Base-by-base conservation (phyloP, 2,888 invertebrate species). In the Meganola albula region DNA sequence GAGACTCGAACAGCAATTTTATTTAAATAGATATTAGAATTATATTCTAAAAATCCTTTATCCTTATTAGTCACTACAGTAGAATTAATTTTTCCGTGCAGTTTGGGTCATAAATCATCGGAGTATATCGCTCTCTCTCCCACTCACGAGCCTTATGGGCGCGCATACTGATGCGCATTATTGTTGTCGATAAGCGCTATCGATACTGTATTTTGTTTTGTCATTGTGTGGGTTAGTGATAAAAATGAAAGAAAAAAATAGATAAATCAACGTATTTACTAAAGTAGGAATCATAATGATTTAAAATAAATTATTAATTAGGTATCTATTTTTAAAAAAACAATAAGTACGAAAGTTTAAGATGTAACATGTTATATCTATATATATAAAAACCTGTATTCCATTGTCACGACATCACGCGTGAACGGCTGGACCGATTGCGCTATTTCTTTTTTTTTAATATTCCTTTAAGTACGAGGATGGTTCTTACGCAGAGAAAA, bases 361-460 rank as follows among this genome's bases (percentile, higher is more conserved):
- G 11, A 24, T 24, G 24, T 24, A 24, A 24, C 11, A 24, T 10
- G 24, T 24, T 24, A 24, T 24, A 24, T 24, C n/a, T n/a, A n/a
- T n/a, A n/a, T n/a, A n/a, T n/a, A n/a, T n/a, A n/a, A n/a, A n/a
- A n/a, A n/a, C n/a, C n/a, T n/a, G n/a, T n/a, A n/a, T n/a, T n/a
- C n/a, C n/a, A n/a, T n/a, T n/a, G n/a, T n/a, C n/a, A n/a, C n/a
- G n/a, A n/a, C n/a, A n/a, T n/a, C n/a, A n/a, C n/a, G n/a, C n/a
- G n/a, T n/a, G n/a, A n/a, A n/a, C n/a, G n/a, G n/a, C n/a, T n/a
- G n/a, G n/a, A n/a, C n/a, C n/a, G n/a, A n/a, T n/a, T n/a, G n/a
- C n/a, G n/a, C n/a, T n/a, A n/a, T n/a, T n/a, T n/a, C n/a, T n/a
- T n/a, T n/a, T n/a, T n/a, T n/a, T n/a, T n/a, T n/a, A n/a, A n/a